Conservation (phyloP, 2,797 vertebrate genomes). For the Echiichthys vipera region DNA sequence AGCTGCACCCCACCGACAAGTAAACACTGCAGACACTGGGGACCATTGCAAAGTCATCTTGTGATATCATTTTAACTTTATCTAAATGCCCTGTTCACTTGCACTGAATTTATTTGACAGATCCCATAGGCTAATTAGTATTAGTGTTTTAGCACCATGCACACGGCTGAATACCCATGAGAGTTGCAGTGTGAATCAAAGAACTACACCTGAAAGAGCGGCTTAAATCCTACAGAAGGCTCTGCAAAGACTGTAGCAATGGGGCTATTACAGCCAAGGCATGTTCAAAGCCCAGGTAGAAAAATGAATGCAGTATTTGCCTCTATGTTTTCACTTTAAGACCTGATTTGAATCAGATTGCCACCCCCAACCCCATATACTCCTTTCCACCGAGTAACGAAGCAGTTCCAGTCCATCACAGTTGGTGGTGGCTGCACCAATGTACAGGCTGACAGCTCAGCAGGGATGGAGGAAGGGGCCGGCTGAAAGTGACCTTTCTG, state of each 20-base stretch:
- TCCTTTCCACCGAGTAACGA: slow-evolving; percentile 27
- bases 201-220: slow-evolving; percentile 56
- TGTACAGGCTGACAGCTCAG: slow-evolving; percentile 41
- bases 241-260: slow-evolving; percentile 38
- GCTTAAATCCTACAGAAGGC: slow-evolving; percentile 39
- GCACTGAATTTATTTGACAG: slow-evolving; percentile 73
- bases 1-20: slow-evolving; percentile 53
- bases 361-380: neutral
- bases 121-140: slow-evolving; percentile 74
- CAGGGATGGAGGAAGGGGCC: slow-evolving; percentile 10
- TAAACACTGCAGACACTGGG: slow-evolving; percentile 70
- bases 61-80: slow-evolving; percentile 80
- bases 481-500: slow-evolving; percentile 78
- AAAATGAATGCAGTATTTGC: slow-evolving; percentile 54
- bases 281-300: slow-evolving; percentile 50
- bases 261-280: slow-evolving; percentile 46
- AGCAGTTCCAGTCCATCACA: slow-evolving; percentile 28
- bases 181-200: slow-evolving; percentile 59
- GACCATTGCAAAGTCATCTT: slow-evolving; percentile 72
- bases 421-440: slow-evolving; percentile 20
- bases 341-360: slow-evolving; percentile 60
- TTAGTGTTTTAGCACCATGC: slow-evolving; percentile 57
- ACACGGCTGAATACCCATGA: slow-evolving; percentile 51
- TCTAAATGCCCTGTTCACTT: slow-evolving; percentile 81
- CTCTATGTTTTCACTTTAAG: slow-evolving; percentile 50